Evolutionary conservation across 2,797 vertebrate genomes (phyloP).

Genomic region (Pteropus rufus): DNA sequence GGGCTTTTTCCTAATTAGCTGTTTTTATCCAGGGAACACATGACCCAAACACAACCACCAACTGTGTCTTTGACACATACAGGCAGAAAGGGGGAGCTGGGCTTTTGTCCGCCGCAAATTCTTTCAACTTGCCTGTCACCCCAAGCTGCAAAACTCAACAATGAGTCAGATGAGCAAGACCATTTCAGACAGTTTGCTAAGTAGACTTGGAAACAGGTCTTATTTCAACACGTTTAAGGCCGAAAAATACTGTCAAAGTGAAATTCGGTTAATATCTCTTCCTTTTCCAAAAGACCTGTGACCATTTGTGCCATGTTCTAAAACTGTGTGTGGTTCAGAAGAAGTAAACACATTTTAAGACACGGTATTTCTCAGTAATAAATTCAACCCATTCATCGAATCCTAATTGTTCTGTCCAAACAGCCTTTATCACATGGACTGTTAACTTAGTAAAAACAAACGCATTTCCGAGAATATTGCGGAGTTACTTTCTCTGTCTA

Average conservation of each 20-base stretch:
- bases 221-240: slow-evolving; percentile 38
- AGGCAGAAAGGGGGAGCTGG: slow-evolving; percentile 80
- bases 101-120: slow-evolving; percentile 80
- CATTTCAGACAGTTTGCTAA: slow-evolving; percentile 10
- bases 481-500: background rate
- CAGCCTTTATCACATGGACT: background rate
- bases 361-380: background rate
- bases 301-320: background rate
- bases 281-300: background rate
- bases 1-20: slow-evolving; percentile 91
- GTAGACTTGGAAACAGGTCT: slow-evolving; percentile 43
- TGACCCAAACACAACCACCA: slow-evolving; percentile 93
- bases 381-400: background rate
- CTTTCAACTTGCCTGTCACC: slow-evolving; percentile 77
- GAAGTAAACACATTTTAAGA: background rate
- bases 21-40: slow-evolving; percentile 89
- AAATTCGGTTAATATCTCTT: background rate
- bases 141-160: slow-evolving; percentile 71
- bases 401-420: background rate
- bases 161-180: slow-evolving; percentile 51
- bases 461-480: background rate
- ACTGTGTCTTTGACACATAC: slow-evolving; percentile 94
- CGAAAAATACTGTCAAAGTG: background rate
- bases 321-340: background rate
- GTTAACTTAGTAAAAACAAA: slow-evolving; percentile 16